phyloP scores from a whole-genome alignment of 2,113 vertebrate genomes.

The Tonatia bakeri region DNA sequence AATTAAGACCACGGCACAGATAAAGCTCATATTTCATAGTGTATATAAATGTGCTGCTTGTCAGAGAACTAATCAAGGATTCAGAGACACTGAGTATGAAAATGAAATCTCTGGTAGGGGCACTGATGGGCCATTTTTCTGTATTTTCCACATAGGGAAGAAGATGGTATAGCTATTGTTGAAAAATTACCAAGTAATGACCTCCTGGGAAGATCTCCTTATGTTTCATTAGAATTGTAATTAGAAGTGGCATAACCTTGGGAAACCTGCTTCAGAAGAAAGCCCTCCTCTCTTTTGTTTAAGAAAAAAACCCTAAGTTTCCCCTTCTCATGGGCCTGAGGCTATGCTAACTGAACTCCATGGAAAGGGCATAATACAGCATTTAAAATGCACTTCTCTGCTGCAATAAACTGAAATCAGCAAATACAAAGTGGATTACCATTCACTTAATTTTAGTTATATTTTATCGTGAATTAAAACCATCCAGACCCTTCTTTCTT shows the following conservation, averaged over 20 bases:
- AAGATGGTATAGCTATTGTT: conserved; percentile 80
- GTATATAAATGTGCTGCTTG: conserved; percentile 72
- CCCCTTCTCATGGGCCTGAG: conserved; percentile 62
- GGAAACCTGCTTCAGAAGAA: conserved; percentile 75
- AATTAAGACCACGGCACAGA: conserved; percentile 67
- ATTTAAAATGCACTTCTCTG: conserved; percentile 54
- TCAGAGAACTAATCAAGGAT: conserved; percentile 77
- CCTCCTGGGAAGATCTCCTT: conserved; percentile 84
- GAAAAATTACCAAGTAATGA: conserved; percentile 83
- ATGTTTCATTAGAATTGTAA: conserved; percentile 85
- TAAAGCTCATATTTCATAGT: conserved; percentile 74
- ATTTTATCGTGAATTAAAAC: conserved; percentile 44
- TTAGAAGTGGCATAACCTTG: conserved; percentile 82
- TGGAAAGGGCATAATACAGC: conserved; percentile 58
- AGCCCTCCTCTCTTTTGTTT: conserved; percentile 69
- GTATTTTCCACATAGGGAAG: conserved; percentile 79
- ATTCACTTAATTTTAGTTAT: conserved; percentile 60
- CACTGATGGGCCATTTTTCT: conserved; percentile 79
- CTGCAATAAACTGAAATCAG: conserved; percentile 48
- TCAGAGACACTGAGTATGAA: conserved; percentile 75
- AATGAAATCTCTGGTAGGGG: conserved; percentile 77
- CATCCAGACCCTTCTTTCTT: background rate
- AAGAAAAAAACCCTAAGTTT: conserved; percentile 71
- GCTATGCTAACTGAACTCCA: conserved; percentile 72
- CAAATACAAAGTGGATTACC: conserved; percentile 61